Percentiles rank a stretch among this genome's conserved stretches.
phyloP scores from a whole-genome alignment of 2,888 invertebrate species.

The Odontocolon sp. region DNA sequence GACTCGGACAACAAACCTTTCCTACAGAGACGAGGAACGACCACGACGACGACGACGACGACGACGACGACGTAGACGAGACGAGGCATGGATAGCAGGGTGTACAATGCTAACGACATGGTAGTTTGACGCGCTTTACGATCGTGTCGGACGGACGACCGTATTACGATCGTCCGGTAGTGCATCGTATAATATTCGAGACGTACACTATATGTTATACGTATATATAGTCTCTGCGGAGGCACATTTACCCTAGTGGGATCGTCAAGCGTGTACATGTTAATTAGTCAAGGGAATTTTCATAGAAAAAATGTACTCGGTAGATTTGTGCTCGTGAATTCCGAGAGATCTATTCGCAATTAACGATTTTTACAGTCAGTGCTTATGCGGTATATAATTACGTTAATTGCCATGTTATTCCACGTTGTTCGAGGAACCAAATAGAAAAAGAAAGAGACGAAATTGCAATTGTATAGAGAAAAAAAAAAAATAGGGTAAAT shows the following conservation, averaged over 20 bases:
- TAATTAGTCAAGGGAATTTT: conserved; percentile 13
- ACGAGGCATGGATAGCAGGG: conserved; percentile 26
- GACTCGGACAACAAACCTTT: conserved; percentile 20
- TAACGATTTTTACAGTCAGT: no score
- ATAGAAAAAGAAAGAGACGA: no score
- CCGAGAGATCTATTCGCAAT: no score
- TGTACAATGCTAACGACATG: conserved; percentile 47
- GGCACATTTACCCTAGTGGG: not conserved
- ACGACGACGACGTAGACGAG: conserved; percentile 32
- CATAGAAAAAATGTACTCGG: no score
- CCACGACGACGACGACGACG: conserved; percentile 13
- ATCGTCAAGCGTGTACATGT: conserved; percentile 7
- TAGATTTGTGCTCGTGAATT: no score
- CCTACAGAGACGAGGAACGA: conserved; percentile 14
- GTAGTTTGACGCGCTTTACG: conserved; percentile 20
- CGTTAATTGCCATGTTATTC: no score
- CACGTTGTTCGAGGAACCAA: no score
- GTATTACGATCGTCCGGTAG: conserved; percentile 32
- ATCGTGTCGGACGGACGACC: conserved; percentile 16
- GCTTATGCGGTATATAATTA: no score
- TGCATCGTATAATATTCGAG: conserved; percentile 4
- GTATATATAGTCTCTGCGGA: not conserved
- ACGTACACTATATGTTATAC: not conserved
- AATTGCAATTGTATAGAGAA: no score
- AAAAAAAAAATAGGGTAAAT: no score